Evolutionary conservation across 1,140 invertebrate species (phyloP).

Genomic region (Drosophila erecta): DNA sequence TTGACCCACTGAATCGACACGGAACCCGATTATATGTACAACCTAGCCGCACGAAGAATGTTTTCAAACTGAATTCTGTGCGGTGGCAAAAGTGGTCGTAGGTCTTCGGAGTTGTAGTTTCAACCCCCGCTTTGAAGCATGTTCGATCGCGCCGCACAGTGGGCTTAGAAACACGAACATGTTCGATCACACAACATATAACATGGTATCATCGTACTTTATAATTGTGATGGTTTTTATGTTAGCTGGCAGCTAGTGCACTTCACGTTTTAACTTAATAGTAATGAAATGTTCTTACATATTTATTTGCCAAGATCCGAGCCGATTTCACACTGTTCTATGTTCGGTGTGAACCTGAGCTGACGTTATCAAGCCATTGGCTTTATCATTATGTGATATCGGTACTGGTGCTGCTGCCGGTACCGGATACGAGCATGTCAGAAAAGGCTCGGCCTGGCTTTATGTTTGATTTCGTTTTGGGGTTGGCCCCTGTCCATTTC

Average conservation of each 20-base stretch:
- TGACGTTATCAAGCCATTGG: constrained; percentile 53
- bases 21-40: constrained; percentile 57
- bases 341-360: constrained; percentile 37
- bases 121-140: constrained; percentile 16
- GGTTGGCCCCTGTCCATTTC: constrained; percentile 54
- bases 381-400: constrained; percentile 56
- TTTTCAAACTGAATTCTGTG: constrained; percentile 57
- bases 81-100: constrained; percentile 22
- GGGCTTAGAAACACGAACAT: background rate
- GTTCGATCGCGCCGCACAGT: constrained; percentile 21
- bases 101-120: constrained; percentile 21
- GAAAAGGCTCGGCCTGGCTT: constrained; percentile 60
- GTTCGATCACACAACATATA: background rate
- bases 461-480: constrained; percentile 50
- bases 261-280: background rate
- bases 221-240: background rate
- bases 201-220: background rate
- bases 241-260: no score
- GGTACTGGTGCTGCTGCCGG: constrained; percentile 2
- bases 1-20: constrained; percentile 33
- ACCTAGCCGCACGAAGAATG: constrained; percentile 61
- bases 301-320: background rate
- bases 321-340: background rate
- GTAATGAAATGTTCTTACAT: background rate
- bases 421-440: constrained; percentile 76